A percentile compares a stretch with the other conserved stretches of the same genome.
phyloP scores from a whole-genome alignment of 2,888 invertebrate species.

The Cheilosia pagana region DNA sequence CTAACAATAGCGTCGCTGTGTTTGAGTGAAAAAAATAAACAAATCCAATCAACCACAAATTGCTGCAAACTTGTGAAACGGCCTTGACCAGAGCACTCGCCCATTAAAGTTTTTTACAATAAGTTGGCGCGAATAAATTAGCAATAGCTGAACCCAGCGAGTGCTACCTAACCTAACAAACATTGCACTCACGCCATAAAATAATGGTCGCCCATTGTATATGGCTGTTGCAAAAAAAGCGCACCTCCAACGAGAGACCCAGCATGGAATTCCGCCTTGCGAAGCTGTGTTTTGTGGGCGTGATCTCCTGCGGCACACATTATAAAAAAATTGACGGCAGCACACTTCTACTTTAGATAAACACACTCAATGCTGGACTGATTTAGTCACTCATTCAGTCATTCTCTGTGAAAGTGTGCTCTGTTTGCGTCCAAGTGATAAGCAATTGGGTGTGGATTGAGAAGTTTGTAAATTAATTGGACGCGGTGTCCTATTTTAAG shows the following conservation, averaged over 20 bases:
- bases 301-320: constrained; percentile 12
- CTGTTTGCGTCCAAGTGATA: constrained; percentile 24
- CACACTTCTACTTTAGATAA: constrained; percentile 52
- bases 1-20: background rate
- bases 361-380: constrained; percentile 40
- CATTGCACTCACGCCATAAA: constrained; percentile 9
- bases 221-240: constrained; percentile 19
- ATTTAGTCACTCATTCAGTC: constrained; percentile 24
- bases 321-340: constrained; percentile 52
- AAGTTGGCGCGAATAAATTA: constrained; percentile 48
- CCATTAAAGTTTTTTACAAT: constrained; percentile 53
- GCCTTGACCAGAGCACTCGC: constrained; percentile 64
- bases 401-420: constrained; percentile 7
- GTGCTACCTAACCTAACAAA: background rate
- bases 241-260: constrained; percentile 23
- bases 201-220: constrained; percentile 24
- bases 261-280: constrained; percentile 52
- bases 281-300: constrained; percentile 49
- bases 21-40: background rate
- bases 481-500: background rate
- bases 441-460: constrained; percentile 35
- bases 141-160: background rate
- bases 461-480: constrained; percentile 4
- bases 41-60: constrained; percentile 31
- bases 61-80: constrained; percentile 45